These are phyloP conservation scores for Poecilia latipinna DNA, from an alignment of 2,113 vertebrate species.

Conservation along the genomic window DNA sequence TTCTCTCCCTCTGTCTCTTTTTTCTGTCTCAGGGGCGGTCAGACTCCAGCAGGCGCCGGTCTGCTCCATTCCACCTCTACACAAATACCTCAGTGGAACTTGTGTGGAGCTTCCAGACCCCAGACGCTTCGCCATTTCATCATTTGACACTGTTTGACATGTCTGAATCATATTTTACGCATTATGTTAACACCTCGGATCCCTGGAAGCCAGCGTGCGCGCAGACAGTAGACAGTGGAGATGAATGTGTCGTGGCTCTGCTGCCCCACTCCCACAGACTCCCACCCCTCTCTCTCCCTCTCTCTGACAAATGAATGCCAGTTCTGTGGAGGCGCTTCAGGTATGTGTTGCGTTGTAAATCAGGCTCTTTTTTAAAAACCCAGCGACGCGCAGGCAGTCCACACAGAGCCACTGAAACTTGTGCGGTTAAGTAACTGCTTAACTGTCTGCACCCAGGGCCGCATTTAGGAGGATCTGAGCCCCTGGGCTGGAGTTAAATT, in stretches of 20 bases:
- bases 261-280: conserved; percentile 7
- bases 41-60: conserved; percentile 78
- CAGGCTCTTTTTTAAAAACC: conserved; percentile 61
- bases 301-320: conserved; percentile 69
- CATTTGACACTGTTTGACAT: conserved; percentile 77
- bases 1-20: background rate
- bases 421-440: conserved; percentile 51
- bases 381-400: conserved; percentile 66
- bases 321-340: conserved; percentile 67
- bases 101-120: conserved; percentile 71
- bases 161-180: conserved; percentile 77
- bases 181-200: conserved; percentile 70
- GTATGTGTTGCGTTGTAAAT: conserved; percentile 72
- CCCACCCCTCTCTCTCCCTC: conserved; percentile 17
- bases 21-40: conserved; percentile 66
- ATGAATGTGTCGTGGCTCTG: conserved; percentile 23
- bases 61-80: conserved; percentile 75
- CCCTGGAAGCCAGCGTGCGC: conserved; percentile 38
- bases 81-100: conserved; percentile 79
- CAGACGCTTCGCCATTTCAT: conserved; percentile 70
- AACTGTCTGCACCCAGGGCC: background rate
- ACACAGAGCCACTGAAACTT: conserved; percentile 41
- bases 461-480: background rate
- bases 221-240: conserved; percentile 12
- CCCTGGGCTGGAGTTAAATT: background rate